Evolutionary conservation across 2,888 invertebrate species (phyloP), one percentile per base, ranked within the genome.

Genomic region (Drosophila suboccidentalis): DNA sequence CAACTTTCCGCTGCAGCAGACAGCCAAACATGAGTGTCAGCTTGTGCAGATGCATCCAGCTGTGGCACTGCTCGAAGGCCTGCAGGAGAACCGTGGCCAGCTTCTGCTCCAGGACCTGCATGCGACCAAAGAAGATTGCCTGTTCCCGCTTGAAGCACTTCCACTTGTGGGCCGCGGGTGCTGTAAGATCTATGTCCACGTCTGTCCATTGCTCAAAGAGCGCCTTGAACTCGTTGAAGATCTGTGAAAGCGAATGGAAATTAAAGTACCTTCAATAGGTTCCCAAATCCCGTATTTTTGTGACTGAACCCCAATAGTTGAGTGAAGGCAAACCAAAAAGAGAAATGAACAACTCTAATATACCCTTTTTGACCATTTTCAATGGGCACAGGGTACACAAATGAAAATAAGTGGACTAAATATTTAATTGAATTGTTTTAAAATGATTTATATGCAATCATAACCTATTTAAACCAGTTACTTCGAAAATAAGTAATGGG

Each of bases 1-100:
- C 94, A 3, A 94, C 87, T 13, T 93, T 92, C 13, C 95, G 92
- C 36, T 94, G 94, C 69, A 95, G 80, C 62, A 95, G 90, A 17
- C 94, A 94, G 29, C 94, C 94, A 87, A 94, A 93, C 82, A 95
- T 94, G 64, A 87, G 77, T 8, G 90, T 80, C 44, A 92, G 69
- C 80, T 94, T 95, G 74, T 94, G 94, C 46, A 94, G 91, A 60
- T 94, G 93, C 85, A 94, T 94, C 68, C 94, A 92, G 50, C 94
- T 94, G 72, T 93, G 92, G 74, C 94, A 94, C 66, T 95, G 95
- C 80, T 94, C 94, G 90, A 94, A 94, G 9, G 94, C 94, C 78
- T 94, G 94, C 17, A 93, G 92, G 60, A 95, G 93, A 51, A 95
- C 93, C 8, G 94, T 94, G 34, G 94, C 94, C 60, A 95, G 90